A percentile compares a stretch with the other conserved stretches of the same genome.
Evolutionary conservation across 1,140 invertebrate species (phyloP).

Genomic region (Vollenhovia emeryi): DNA sequence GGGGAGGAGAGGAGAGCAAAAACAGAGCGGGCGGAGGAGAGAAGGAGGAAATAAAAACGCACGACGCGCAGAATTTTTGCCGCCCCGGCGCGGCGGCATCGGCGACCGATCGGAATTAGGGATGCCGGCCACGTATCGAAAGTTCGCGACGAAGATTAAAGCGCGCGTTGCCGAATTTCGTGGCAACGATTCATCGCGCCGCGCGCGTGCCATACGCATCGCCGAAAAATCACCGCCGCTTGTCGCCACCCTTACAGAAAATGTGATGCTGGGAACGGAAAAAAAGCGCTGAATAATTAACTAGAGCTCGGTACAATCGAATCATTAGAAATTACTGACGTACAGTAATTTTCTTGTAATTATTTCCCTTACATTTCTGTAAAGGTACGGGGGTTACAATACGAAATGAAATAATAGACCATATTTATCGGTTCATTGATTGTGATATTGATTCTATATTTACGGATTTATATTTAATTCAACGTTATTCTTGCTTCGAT

Average conservation of each 20-base stretch:
- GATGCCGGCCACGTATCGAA: conserved; percentile 51
- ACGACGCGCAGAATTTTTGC: conserved; percentile 39
- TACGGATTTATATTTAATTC: too few relatives aligned
- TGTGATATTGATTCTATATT: too few relatives aligned
- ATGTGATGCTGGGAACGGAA: too few relatives aligned
- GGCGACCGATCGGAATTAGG: conserved; percentile 47
- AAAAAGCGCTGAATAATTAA: too few relatives aligned
- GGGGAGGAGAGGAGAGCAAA: conserved; percentile 1
- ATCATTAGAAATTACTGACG: too few relatives aligned
- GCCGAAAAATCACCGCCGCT: conserved; percentile 14
- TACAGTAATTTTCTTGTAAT: too few relatives aligned
- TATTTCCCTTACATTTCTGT: too few relatives aligned
- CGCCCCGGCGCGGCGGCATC: background rate
- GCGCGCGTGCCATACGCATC: conserved; percentile 6
- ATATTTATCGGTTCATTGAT: too few relatives aligned
- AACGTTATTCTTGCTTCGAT: too few relatives aligned
- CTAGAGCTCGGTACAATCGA: too few relatives aligned
- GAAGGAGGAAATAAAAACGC: conserved; percentile 43
- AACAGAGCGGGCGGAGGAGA: background rate
- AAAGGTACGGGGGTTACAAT: background rate
- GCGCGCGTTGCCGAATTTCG: conserved; percentile 45
- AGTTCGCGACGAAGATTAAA: conserved; percentile 56
- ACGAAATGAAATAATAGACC: background rate
- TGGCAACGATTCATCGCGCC: conserved; percentile 18
- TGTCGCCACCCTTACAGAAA: too few relatives aligned